Evolutionary conservation across 2,888 invertebrate genomes (phyloP), one percentile per base, ranked within the genome.

Genomic region (Malthinus flaveolus): DNA sequence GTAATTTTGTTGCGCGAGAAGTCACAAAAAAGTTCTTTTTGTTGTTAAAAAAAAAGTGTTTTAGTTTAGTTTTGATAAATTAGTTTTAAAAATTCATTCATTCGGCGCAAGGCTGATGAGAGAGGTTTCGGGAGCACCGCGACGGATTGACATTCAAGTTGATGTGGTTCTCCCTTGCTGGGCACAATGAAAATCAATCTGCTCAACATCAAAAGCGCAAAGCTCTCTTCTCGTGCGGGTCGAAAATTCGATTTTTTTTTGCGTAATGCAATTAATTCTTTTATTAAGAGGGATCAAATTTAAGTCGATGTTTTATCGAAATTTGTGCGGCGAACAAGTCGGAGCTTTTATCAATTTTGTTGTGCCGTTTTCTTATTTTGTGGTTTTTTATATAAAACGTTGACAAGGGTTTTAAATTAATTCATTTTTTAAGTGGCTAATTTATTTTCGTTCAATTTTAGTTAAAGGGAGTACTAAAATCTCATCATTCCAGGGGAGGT

Each of bases 171-270:
- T 56, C 51, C 56, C 52, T 56, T 47, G 32, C 7, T 34, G 1
- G 33, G 37, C 48, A 60, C 52, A 60, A 56, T 49, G 52, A 44
- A 55, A 59, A 59, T 59, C 59, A 59, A 59, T 59, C 50, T 33
- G 11, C 10, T 10, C n/a, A 23, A 23, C 2, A 23, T 23, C 23
- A 23, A 23, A 23, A 23, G 23, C 2, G 23, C 23, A 23, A n/a
- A n/a, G n/a, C n/a, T n/a, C 5, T 23, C 5, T 23, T 23, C 5
- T 46, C 23, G 23, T 46, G 32, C 3, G 48, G 13, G 35, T 34
- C 34, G 9, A 48, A 48, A 33, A 15, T 5, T n/a, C n/a, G 7
- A 2, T 5, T 23, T 44, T 15, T 44, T 10, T 42, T 8, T 36
- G 11, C 36, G 1, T 36, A 36, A 36, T 11, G 8, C 35, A 35